phyloP scores from a whole-genome alignment of 2,797 vertebrate species.

The Podarcis lilfordi region DNA sequence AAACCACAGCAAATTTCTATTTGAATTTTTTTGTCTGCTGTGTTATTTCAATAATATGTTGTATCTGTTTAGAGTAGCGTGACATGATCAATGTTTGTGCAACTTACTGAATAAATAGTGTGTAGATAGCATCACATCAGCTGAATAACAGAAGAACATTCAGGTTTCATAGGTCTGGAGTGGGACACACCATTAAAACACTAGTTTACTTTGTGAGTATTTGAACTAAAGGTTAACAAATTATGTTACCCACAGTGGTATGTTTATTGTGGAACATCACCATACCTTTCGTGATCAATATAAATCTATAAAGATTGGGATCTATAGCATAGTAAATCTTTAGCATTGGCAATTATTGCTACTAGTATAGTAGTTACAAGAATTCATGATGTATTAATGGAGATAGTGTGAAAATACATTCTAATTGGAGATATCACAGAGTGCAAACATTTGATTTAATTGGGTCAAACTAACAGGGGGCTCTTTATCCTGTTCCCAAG shows the following conservation, averaged over 20 bases:
- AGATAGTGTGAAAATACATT: neutral
- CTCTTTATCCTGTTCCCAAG: neutral
- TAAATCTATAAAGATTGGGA: neutral
- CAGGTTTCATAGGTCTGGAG: neutral
- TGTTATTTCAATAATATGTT: neutral
- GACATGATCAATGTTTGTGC: neutral
- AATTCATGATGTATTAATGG: neutral
- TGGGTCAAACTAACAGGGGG: neutral
- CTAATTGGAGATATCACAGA: neutral
- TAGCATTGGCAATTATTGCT: neutral
- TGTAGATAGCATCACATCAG: neutral
- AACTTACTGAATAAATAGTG: neutral
- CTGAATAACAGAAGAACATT: neutral
- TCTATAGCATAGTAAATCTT: neutral
- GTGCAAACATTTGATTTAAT: constrained; percentile 7
- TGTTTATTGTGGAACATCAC: too few relatives aligned
- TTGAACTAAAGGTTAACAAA: neutral
- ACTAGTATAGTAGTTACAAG: neutral
- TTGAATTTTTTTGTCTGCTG: neutral
- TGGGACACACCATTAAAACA: neutral
- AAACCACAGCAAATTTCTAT: neutral
- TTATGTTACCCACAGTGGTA: neutral
- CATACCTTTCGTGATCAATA: neutral
- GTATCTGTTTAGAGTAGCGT: neutral
- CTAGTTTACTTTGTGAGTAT: neutral